Base-by-base conservation (phyloP, 2,888 invertebrate genomes). In the Limenitis camilla region DNA sequence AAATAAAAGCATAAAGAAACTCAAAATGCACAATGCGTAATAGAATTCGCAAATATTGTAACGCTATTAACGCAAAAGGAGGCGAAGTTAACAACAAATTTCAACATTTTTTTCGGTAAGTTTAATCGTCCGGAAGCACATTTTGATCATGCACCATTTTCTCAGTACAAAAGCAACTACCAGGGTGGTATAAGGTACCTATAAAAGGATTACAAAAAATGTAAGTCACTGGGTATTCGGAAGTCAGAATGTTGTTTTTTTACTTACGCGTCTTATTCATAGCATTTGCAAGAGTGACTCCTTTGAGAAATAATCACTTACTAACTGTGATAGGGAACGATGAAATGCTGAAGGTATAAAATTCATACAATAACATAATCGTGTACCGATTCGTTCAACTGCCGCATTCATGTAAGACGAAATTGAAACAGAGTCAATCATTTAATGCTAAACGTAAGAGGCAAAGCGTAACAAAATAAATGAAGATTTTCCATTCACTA, bases 351-450 rank as follows among this genome's bases (percentile, higher is more conserved):
- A 78, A 77, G 74, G 76, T 76, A 81, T 78, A 79, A 77, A 78
- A 72, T 81, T 81, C 81, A 78, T 81, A 87, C 85, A 86, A 86
- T 86, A 83, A 84, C 78, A 81, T 79, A 82, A 81, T 78, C 84
- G 71, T 84, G 86, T 86, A 68, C 66, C 77, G 67, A 87, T 87
- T 87, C 79, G 87, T 85, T 87, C 86, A 72, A 85, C 79, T 69
- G 77, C 67, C 70, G 78, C 78, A 72, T 81, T 83, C 83, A 73
- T 87, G 87, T 87, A 83, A 81, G 70, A 80, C 74, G 78, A 84
- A 87, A 87, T 87, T 86, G 86, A 86, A 85, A 85, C 85, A 84
- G 78, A 81, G 85, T 83, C 86, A 77, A 81, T 82, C 82, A 85
- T 86, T 86, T 84, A 84, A 85, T 80, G 77, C 81, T 79, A 81